A percentile compares a stretch with the other conserved stretches of the same genome.
phyloP scores from a whole-genome alignment of 1,140 invertebrate species.

The Macrobrachium nipponense region DNA sequence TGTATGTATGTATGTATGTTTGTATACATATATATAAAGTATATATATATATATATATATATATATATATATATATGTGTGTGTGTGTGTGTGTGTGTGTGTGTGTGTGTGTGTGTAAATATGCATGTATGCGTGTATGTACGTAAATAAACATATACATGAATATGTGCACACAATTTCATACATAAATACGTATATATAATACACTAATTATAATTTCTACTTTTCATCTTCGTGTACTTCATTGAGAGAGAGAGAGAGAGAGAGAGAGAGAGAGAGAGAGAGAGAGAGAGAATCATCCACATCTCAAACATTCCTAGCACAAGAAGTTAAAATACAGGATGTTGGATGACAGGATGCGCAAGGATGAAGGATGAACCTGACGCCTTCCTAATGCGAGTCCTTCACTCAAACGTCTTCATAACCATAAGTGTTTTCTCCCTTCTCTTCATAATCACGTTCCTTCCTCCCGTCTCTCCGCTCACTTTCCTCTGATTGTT shows the following conservation, averaged over 20 bases:
- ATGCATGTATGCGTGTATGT: slow-evolving; percentile 19
- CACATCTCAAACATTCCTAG: too few relatives aligned
- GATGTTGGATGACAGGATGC: background rate
- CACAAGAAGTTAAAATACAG: background rate
- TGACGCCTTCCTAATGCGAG: too few relatives aligned
- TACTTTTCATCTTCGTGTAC: background rate
- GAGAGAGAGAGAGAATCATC: background rate
- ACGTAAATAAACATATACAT: slow-evolving; percentile 22
- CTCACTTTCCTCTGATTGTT: background rate
- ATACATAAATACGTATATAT: too few relatives aligned
- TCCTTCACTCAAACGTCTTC: background rate
- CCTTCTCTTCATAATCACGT: too few relatives aligned
- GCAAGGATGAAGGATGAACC: background rate
- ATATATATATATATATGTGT: slow-evolving; percentile 22
- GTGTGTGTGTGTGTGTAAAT: slow-evolving; percentile 12
- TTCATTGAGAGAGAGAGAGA: background rate
- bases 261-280: background rate
- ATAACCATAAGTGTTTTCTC: background rate
- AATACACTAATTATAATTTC: background rate
- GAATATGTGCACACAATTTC: too few relatives aligned
- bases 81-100: slow-evolving; percentile 6
- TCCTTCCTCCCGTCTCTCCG: background rate
- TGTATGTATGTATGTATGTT: slow-evolving; percentile 9
- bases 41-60: background rate
- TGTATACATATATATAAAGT: background rate